Evolutionary conservation across 1,140 invertebrate genomes (phyloP), one percentile per base, ranked within the genome.

Genomic region (Scaptomyza hsui): DNA sequence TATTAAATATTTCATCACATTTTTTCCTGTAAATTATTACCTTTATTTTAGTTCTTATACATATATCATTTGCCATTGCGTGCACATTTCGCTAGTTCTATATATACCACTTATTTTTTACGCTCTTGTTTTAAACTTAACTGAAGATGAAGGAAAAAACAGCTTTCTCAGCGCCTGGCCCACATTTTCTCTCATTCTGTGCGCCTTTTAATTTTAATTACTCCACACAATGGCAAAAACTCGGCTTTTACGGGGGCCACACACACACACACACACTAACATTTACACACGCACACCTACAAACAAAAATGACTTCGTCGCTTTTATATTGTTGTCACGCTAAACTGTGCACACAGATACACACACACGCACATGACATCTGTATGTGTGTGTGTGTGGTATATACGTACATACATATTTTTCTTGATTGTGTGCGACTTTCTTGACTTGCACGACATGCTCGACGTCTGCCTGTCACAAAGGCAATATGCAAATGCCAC

Each of bases 401-500:
- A 29, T 29, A 29, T 10, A 9, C 37, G 37, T 42, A 13, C 35
- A 16, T 59, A 44, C 2, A 7, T 24, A 15, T 39, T 48, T 48
- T 45, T 32, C 35, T 29, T 35, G 32, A 48, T 60, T 56, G 26
- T 56, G 13, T 61, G 56, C n/a, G 55, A 41, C 29, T 72, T 49
- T 55, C 47, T 63, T 63, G 41, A 47, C 65, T 72, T 52, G 47
- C 47, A 59, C 55, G 49, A 49, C 73, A 62, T 12, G 55, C 56
- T 44, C 69, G 37, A 56, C 57, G 41, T 60, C 39, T 62, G 78
- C 51, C 78, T 51, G 79, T 75, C 79, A 78, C 65, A 75, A 71
- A 75, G 71, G 57, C 65, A 82, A 64, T 82, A 82, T 82, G 79
- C 71, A 82, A 82, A 82, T 78, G 52, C 70, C 71, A 67, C 51